These are phyloP conservation scores for Zapus hudsonius DNA, from an alignment of 2,113 vertebrate genomes.

Conservation along the genomic window DNA sequence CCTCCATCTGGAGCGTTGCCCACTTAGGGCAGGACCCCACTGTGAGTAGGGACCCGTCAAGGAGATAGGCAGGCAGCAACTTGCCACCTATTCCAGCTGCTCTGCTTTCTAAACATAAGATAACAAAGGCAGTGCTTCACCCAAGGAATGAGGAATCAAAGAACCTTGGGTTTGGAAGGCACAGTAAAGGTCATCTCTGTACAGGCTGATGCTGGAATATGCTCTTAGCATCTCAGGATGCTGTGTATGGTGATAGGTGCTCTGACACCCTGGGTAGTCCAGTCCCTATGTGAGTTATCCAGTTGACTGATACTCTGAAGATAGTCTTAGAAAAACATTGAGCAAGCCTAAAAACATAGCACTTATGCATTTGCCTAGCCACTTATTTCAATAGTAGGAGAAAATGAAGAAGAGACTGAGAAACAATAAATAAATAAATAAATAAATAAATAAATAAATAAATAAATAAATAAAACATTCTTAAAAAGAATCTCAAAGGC, in stretches of 20 bases:
- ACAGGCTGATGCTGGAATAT: conserved; percentile 24
- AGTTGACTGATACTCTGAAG: conserved; percentile 28
- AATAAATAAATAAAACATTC: no score
- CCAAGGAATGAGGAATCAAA: conserved; percentile 49
- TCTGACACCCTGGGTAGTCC: not conserved
- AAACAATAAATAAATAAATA: no score
- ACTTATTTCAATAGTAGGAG: not conserved
- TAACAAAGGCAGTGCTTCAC: conserved; percentile 51
- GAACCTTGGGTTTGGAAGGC: conserved; percentile 40
- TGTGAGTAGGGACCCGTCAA: not conserved
- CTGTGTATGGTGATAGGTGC: conserved; percentile 55
- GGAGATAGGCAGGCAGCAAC: not conserved
- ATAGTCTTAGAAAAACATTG: not conserved
- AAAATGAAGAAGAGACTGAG: conserved; percentile 9
- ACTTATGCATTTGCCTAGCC: not conserved
- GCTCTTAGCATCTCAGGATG: conserved; percentile 38
- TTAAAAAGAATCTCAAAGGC: not conserved
- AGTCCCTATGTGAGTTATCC: conserved; percentile 46
- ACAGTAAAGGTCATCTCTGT: conserved; percentile 48
- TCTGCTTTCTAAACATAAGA: conserved; percentile 32
- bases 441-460: no score
- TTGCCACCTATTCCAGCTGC: conserved; percentile 29
- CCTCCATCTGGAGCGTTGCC: not conserved
- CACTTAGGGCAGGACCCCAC: not conserved
- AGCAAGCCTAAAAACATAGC: conserved; percentile 30